Conservation (phyloP, 92 coral and sea anemone genomes). For the Muricea muricata region DNA sequence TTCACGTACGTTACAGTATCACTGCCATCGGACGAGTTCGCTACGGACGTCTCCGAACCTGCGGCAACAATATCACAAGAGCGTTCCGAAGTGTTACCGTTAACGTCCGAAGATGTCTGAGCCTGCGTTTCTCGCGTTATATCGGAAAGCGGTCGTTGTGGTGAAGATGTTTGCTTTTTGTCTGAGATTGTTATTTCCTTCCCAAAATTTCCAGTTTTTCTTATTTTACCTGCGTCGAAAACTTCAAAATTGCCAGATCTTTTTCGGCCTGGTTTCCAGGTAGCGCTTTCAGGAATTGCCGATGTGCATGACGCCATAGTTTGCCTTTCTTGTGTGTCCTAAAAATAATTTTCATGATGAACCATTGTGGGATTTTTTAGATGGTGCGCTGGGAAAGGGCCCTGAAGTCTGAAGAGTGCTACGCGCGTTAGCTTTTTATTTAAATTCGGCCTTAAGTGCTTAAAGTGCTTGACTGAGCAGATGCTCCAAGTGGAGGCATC, state of each 20-base stretch:
- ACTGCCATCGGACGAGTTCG: not conserved
- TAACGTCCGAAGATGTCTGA: not conserved
- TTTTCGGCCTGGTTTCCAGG: not conserved
- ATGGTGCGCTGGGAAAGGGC: too few relatives aligned
- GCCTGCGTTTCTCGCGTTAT: constrained; percentile 17
- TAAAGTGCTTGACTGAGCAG: too few relatives aligned
- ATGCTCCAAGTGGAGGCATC: too few relatives aligned
- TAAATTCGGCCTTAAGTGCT: too few relatives aligned
- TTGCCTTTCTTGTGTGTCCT: not conserved
- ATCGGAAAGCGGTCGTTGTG: constrained; percentile 1
- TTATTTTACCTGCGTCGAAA: not conserved
- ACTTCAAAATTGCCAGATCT: not conserved
- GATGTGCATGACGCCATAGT: not conserved
- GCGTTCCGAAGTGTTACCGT: not conserved
- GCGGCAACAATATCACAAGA: not conserved
- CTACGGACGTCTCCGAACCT: not conserved
- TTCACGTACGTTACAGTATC: constrained; percentile 44
- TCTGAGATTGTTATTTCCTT: not conserved
- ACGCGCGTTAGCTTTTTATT: too few relatives aligned
- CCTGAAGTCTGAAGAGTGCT: too few relatives aligned
- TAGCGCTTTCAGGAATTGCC: not conserved
- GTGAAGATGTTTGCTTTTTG: not conserved
- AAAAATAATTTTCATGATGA: too few relatives aligned
- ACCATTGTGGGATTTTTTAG: too few relatives aligned
- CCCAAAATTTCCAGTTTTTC: not conserved